These are phyloP conservation scores for Palloptera scutellata DNA, from an alignment of 2,888 invertebrate species.

Conservation along the genomic window DNA sequence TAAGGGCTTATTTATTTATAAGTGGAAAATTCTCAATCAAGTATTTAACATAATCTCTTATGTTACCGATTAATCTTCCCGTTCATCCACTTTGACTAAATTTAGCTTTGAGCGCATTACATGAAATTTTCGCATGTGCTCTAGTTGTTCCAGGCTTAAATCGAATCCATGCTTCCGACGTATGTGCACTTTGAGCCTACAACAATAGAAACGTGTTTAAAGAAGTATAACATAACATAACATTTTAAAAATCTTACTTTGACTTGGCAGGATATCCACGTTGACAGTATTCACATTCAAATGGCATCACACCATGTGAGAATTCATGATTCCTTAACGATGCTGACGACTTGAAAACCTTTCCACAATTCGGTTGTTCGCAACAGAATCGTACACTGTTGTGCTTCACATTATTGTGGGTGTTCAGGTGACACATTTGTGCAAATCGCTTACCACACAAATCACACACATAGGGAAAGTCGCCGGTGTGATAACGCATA, in stretches of 20 bases:
- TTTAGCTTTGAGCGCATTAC: conserved; percentile 46
- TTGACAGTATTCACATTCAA: conserved; percentile 48
- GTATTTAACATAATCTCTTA: too few relatives aligned
- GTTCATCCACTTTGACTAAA: conserved; percentile 38
- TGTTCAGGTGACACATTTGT: conserved; percentile 49
- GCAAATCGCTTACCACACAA: conserved; percentile 50
- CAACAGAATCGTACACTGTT: conserved; percentile 48
- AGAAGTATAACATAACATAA: conserved; percentile 13
- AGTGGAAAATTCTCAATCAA: too few relatives aligned
- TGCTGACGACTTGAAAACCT: conserved; percentile 50
- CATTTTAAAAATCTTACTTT: conserved; percentile 42
- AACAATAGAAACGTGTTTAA: conserved; percentile 5
- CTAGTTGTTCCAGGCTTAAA: conserved; percentile 44
- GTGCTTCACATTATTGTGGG: conserved; percentile 50
- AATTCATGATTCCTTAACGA: conserved; percentile 51
- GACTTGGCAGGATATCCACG: conserved; percentile 49
- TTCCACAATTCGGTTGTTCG: conserved; percentile 46
- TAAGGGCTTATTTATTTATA: too few relatives aligned
- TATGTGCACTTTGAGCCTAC: conserved; percentile 47
- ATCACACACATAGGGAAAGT: conserved; percentile 50
- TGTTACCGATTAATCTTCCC: too few relatives aligned
- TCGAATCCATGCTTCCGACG: conserved; percentile 45
- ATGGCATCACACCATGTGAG: conserved; percentile 50
- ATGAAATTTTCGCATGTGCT: conserved; percentile 50
- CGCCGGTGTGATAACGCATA: conserved; percentile 49